Evolutionary conservation across 2,113 vertebrate genomes (phyloP).

Genomic region (Cebidichthys violaceus): DNA sequence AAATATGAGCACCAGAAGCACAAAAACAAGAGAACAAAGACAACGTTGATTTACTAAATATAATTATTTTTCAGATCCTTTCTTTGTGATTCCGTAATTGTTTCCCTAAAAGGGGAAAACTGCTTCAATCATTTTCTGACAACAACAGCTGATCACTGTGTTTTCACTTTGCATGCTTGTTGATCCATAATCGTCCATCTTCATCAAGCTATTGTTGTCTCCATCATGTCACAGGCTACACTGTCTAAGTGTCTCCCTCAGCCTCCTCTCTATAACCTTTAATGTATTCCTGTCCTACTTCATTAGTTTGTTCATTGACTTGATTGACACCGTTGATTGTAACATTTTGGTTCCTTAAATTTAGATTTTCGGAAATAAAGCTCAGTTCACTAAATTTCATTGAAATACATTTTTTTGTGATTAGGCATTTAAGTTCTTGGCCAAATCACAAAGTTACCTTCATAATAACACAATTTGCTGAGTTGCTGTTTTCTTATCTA

Average conservation of each 20-base stretch:
- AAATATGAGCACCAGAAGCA: neutral
- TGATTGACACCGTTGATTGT: neutral
- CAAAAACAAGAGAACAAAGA: neutral
- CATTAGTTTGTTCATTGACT: neutral
- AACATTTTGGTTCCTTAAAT: neutral
- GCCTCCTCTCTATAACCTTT: neutral
- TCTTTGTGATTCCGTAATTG: neutral
- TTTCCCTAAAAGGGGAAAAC: neutral
- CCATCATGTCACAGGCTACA: neutral
- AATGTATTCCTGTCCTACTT: neutral
- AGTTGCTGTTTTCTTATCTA: neutral
- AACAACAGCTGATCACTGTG: neutral
- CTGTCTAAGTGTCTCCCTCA: neutral
- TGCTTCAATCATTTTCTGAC: neutral
- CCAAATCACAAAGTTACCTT: neutral
- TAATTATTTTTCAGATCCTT: neutral
- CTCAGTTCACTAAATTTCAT: neutral
- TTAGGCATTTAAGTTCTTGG: neutral
- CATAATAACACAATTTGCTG: too few relatives aligned
- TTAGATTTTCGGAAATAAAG: neutral
- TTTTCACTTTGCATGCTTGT: neutral
- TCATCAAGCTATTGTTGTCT: slow-evolving; percentile 8
- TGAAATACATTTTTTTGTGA: neutral
- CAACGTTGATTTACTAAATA: neutral
- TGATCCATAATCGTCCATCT: slow-evolving; percentile 1